Evolutionary conservation across 2,113 vertebrate genomes (phyloP).

Genomic region (Amphiprion ocellaris): DNA sequence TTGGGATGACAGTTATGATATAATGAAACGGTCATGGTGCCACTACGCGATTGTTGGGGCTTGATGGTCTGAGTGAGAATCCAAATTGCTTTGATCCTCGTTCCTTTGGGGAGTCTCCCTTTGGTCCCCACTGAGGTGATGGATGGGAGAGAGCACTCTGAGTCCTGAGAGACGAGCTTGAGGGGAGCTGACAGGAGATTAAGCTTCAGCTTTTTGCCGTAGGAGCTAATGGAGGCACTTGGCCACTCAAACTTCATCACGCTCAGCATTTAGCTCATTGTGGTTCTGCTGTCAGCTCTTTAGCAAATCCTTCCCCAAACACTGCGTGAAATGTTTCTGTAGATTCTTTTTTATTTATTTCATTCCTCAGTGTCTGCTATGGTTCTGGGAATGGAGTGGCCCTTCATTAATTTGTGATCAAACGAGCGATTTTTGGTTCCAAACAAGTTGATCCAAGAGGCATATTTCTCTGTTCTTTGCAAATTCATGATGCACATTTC

Average conservation of each 20-base stretch:
- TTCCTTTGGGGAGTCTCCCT: conserved; percentile 66
- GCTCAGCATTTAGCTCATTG: conserved; percentile 73
- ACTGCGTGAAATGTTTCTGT: conserved; percentile 33
- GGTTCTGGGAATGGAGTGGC: conserved; percentile 28
- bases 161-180: conserved; percentile 69
- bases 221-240: conserved; percentile 69
- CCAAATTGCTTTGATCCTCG: conserved; percentile 75
- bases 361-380: conserved; percentile 6
- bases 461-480: conserved; percentile 30
- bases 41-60: conserved; percentile 70
- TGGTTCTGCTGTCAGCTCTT: conserved; percentile 68
- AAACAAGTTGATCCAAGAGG: conserved; percentile 9
- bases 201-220: conserved; percentile 58
- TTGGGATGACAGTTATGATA: conserved; percentile 54
- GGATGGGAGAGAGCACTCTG: conserved; percentile 66
- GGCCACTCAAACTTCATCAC: conserved; percentile 65
- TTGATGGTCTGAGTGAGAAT: conserved; percentile 72
- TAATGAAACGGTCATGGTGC: conserved; percentile 53
- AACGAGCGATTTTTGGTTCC: conserved; percentile 9
- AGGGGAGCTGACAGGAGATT: conserved; percentile 75
- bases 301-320: conserved; percentile 65
- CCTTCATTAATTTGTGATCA: conserved; percentile 39
- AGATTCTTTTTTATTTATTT: conserved; percentile 4
- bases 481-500: conserved; percentile 29
- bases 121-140: conserved; percentile 75